Conservation (phyloP, 2,888 invertebrate species). For the Cheilosia pagana region DNA sequence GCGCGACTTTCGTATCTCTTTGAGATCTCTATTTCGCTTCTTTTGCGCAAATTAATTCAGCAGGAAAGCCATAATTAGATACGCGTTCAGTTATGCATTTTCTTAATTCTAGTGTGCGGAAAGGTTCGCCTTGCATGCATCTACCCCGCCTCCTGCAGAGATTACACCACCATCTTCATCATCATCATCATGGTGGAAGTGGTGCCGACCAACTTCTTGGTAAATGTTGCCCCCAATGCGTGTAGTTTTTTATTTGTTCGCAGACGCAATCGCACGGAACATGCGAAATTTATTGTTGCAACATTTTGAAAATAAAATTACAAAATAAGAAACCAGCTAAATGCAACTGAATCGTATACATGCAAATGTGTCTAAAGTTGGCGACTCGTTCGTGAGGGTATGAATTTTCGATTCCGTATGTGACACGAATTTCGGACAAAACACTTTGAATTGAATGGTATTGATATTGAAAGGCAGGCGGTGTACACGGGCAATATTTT, state of each 20-base stretch:
- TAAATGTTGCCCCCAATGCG: constrained; percentile 13
- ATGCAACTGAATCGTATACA: constrained; percentile 17
- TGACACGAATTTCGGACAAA: constrained; percentile 18
- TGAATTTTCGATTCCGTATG: background rate
- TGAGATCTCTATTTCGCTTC: constrained; percentile 19
- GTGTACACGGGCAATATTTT: background rate
- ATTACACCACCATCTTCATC: constrained; percentile 18
- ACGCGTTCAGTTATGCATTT: constrained; percentile 50
- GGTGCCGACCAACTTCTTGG: constrained; percentile 21
- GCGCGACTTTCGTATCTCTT: constrained; percentile 10
- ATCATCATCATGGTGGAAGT: constrained; percentile 4
- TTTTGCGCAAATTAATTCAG: constrained; percentile 19
- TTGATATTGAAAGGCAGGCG: constrained; percentile 6
- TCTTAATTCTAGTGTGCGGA: constrained; percentile 18
- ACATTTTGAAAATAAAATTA: background rate
- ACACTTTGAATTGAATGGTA: constrained; percentile 3
- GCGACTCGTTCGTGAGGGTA: background rate
- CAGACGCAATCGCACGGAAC: constrained; percentile 16
- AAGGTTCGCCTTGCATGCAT: background rate
- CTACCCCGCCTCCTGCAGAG: background rate
- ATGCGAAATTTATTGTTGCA: constrained; percentile 10
- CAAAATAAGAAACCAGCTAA: background rate
- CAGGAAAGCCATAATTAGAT: constrained; percentile 51
- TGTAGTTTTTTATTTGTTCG: constrained; percentile 3
- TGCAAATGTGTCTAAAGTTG: background rate